Conservation (phyloP, 37 sponge, comb jelly and placozoan genomes). For the Chondrilla cf. caribensis region DNA sequence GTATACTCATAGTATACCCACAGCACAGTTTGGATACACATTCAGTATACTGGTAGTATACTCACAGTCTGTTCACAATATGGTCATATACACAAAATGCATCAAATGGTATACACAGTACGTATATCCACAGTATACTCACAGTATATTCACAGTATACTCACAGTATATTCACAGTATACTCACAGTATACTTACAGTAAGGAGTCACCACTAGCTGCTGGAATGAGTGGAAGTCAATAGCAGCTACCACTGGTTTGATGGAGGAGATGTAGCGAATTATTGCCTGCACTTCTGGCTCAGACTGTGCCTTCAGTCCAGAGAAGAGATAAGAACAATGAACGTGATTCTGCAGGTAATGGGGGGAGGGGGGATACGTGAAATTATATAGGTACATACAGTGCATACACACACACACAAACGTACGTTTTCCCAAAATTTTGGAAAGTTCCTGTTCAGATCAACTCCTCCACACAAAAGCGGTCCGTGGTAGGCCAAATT, state of each 20-base stretch:
- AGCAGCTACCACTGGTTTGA: conserved; percentile 40
- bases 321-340: conserved; percentile 45
- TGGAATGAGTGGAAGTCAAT: conserved; percentile 77
- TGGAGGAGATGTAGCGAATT: conserved; percentile 26
- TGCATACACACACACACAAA: no score
- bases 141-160: no score
- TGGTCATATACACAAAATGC: no score
- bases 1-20: no score
- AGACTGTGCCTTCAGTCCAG: conserved; percentile 33
- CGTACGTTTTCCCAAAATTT: no score
- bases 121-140: no score
- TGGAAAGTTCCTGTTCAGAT: conserved; percentile 75
- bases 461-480: conserved; percentile 58
- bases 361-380: background rate
- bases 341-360: background rate
- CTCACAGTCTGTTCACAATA: no score
- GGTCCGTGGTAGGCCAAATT: conserved; percentile 22
- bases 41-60: no score
- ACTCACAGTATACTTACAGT: conserved; percentile 38
- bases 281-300: conserved; percentile 62
- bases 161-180: background rate
- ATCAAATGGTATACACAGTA: no score
- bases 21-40: no score
- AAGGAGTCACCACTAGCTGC: conserved; percentile 63
- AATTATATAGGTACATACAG: background rate